Conservation (phyloP, 2,888 invertebrate genomes). For the Scaeva pyrastri region DNA sequence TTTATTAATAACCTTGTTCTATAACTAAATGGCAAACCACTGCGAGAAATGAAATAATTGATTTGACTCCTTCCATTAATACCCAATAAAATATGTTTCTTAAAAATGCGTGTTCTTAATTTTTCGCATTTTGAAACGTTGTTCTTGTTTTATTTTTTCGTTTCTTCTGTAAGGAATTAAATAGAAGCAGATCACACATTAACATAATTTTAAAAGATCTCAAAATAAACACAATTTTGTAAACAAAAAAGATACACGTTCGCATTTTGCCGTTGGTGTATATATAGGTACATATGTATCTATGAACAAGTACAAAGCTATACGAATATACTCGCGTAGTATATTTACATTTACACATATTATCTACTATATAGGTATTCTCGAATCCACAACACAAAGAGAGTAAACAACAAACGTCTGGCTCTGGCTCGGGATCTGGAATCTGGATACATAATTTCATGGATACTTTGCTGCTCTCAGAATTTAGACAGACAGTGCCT, state of each 20-base stretch:
- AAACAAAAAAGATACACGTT: conserved; percentile 64
- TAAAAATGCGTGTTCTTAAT: conserved; percentile 30
- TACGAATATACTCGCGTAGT: neutral
- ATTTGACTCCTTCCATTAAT: conserved; percentile 65
- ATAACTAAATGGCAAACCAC: conserved; percentile 32
- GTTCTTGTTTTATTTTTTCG: no score
- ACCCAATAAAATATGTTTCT: conserved; percentile 50
- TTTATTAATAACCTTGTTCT: conserved; percentile 31
- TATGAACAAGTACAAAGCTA: no score
- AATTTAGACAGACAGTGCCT: conserved; percentile 53
- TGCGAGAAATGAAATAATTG: conserved; percentile 48
- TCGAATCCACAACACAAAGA: conserved; percentile 30
- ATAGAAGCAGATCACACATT: neutral
- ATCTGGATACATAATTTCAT: conserved; percentile 69
- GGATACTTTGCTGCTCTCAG: conserved; percentile 63
- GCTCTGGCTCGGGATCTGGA: no score
- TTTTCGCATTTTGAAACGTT: conserved; percentile 44
- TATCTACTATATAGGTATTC: conserved; percentile 3
- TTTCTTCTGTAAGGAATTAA: conserved; percentile 2
- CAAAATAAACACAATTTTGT: conserved; percentile 65
- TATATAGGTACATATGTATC: no score
- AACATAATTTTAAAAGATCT: conserved; percentile 50
- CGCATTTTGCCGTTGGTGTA: conserved; percentile 34
- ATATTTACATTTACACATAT: neutral
- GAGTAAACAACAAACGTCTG: conserved; percentile 62